Conservation (phyloP, 2,113 vertebrate genomes). For the Nothocercus nigrocapillus region DNA sequence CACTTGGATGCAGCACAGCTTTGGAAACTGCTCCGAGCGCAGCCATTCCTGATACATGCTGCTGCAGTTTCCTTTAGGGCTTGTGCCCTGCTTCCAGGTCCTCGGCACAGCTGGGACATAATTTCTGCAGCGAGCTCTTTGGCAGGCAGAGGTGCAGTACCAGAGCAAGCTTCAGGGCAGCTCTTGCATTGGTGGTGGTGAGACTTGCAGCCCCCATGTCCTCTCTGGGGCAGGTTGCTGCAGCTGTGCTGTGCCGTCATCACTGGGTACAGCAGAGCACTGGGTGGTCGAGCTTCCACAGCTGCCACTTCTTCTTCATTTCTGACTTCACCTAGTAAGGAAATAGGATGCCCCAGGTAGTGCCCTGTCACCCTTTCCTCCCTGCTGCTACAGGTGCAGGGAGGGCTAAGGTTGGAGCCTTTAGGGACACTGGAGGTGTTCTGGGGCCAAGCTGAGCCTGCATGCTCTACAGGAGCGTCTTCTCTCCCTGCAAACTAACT, state of each 20-base stretch:
- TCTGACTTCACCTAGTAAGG: conserved; percentile 79
- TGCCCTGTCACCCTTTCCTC: background rate
- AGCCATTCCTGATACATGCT: fast-evolving
- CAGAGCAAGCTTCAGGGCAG: background rate
- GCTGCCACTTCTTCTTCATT: conserved; percentile 81
- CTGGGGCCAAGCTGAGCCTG: too few relatives aligned
- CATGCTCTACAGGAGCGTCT: too few relatives aligned
- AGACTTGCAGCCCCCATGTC: background rate
- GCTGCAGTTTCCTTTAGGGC: background rate
- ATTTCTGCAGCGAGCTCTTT: background rate
- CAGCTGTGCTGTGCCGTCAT: background rate
- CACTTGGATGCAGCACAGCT: background rate
- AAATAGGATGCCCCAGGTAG: fast-evolving
- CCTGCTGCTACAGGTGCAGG: background rate
- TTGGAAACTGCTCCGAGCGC: fast-evolving
- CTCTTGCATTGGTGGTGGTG: background rate
- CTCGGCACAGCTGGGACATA: background rate
- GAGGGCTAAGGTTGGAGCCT: background rate
- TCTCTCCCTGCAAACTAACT: fast-evolving
- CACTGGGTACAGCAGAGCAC: conserved; percentile 75
- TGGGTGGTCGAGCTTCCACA: conserved; percentile 75
- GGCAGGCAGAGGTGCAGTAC: background rate
- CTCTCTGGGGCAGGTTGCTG: fast-evolving
- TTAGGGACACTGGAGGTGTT: background rate
- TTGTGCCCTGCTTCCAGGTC: background rate